phyloP scores from a whole-genome alignment of 2,888 invertebrate species.

The Cantharis flavilabris region DNA sequence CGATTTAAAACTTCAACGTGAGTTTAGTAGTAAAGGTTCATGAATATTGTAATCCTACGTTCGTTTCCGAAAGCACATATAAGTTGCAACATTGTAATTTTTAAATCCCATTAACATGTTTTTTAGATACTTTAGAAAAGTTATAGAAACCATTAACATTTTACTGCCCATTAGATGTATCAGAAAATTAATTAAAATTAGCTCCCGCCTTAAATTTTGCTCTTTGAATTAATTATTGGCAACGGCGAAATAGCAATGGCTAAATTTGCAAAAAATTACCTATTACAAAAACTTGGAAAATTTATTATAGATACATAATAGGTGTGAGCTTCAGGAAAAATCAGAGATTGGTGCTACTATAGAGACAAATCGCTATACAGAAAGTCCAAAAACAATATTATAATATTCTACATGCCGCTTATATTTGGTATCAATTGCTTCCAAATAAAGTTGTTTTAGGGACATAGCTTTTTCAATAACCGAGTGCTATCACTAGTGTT shows the following conservation, averaged over 20 bases:
- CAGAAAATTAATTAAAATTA: neutral
- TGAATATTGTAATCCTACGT: slow-evolving; percentile 34
- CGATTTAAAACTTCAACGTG: slow-evolving; percentile 46
- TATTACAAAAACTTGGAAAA: too few species aligned
- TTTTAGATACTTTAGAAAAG: neutral
- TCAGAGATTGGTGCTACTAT: too few species aligned
- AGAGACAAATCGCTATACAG: too few species aligned
- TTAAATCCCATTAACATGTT: neutral
- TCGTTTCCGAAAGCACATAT: slow-evolving; percentile 12
- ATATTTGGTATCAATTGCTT: too few species aligned
- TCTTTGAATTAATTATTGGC: neutral
- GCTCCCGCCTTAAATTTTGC: neutral
- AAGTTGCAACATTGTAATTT: slow-evolving; percentile 3
- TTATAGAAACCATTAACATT: neutral
- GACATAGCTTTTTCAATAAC: neutral
- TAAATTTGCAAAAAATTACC: too few species aligned
- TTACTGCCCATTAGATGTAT: neutral
- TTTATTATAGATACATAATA: too few species aligned
- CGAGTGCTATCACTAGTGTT: too few species aligned
- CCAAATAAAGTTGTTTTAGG: too few species aligned
- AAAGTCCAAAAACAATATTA: too few species aligned
- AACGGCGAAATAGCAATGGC: neutral
- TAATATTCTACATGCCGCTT: too few species aligned
- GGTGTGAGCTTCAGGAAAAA: too few species aligned
- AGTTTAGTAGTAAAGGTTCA: slow-evolving; percentile 29